phyloP scores from a whole-genome alignment of 2,797 vertebrate genomes.

The Chromobotia macracanthus region DNA sequence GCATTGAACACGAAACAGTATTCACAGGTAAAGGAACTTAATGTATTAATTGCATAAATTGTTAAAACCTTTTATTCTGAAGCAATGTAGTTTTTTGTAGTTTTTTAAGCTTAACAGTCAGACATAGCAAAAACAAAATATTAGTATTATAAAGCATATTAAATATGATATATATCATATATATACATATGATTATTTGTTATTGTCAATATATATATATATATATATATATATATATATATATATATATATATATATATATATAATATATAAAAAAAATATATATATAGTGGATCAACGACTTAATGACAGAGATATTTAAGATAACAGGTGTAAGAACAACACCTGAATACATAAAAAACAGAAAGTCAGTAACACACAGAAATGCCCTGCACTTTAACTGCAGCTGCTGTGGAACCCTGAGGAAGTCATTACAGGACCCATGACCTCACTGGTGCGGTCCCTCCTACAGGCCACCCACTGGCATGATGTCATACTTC shows the following conservation, averaged over 20 bases:
- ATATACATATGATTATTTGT: too few relatives aligned
- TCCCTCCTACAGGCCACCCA: conserved; percentile 62
- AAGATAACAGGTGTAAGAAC: background rate
- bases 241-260: too few relatives aligned
- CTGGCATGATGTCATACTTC: conserved; percentile 75
- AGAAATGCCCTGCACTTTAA: conserved; percentile 7
- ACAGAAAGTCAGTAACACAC: conserved; percentile 24
- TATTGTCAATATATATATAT: too few relatives aligned
- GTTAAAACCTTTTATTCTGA: background rate
- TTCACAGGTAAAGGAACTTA: background rate
- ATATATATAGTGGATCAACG: too few relatives aligned
- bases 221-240: too few relatives aligned
- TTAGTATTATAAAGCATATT: too few relatives aligned
- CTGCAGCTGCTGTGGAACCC: conserved; percentile 47
- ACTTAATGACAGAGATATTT: background rate
- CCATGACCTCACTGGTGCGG: conserved; percentile 70
- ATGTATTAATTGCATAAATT: background rate
- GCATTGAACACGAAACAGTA: too few relatives aligned
- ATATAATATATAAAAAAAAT: too few relatives aligned
- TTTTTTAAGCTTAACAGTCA: background rate
- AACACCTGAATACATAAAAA: conserved; percentile 20
- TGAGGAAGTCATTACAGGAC: conserved; percentile 66
- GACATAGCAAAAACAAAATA: too few relatives aligned
- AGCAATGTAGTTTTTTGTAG: background rate
- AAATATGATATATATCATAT: too few relatives aligned